phyloP scores from a whole-genome alignment of 2,888 invertebrate genomes.

The Dorcus parallelipipedus region DNA sequence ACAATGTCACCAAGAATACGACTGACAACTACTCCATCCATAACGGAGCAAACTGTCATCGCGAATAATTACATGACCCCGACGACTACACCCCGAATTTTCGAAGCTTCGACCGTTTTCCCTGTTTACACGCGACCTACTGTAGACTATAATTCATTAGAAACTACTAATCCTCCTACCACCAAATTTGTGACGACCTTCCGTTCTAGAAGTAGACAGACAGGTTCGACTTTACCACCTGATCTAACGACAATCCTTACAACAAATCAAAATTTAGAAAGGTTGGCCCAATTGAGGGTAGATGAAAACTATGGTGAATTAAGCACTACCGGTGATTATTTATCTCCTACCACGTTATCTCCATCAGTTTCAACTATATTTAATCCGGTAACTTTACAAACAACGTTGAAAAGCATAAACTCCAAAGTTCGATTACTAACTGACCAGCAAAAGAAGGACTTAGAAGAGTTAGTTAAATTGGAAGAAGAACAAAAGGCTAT shows the following conservation, averaged over 20 bases:
- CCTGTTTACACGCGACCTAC: conserved; percentile 18
- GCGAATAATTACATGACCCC: background rate
- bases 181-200: conserved; percentile 10
- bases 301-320: conserved; percentile 13
- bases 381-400: conserved; percentile 12
- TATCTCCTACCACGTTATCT: conserved; percentile 45
- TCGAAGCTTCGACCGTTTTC: conserved; percentile 8
- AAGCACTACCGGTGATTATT: conserved; percentile 12
- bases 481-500: conserved; percentile 46
- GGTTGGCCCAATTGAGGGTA: conserved; percentile 11
- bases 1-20: conserved; percentile 50
- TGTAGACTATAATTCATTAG: conserved; percentile 4
- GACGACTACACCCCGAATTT: background rate
- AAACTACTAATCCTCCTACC: conserved; percentile 17
- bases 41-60: background rate
- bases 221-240: conserved; percentile 1
- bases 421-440: conserved; percentile 38
- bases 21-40: conserved; percentile 5
- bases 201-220: background rate
- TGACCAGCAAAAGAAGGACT: conserved; percentile 43
- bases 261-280: conserved; percentile 1
- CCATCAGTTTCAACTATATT: conserved; percentile 40
- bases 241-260: conserved; percentile 7
- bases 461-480: conserved; percentile 41
- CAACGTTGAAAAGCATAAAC: conserved; percentile 29